Evolutionary conservation across 2,888 invertebrate genomes (phyloP).

Genomic region (Lasioglossum morio): DNA sequence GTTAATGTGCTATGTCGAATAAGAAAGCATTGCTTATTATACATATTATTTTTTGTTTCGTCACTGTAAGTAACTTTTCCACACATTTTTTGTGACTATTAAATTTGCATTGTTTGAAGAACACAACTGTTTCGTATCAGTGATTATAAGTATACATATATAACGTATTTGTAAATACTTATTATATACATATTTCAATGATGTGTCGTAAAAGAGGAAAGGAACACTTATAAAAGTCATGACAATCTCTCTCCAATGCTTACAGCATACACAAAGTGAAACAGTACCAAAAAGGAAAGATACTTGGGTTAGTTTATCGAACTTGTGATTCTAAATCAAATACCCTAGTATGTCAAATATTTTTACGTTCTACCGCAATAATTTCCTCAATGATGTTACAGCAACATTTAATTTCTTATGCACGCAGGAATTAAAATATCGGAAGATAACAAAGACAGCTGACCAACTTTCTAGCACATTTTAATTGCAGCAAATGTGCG

Average conservation of each 20-base stretch:
- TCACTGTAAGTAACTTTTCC: slow-evolving; percentile 61
- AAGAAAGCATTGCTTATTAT: slow-evolving; percentile 65
- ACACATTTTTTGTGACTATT: slow-evolving; percentile 51
- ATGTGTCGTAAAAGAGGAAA: slow-evolving; percentile 19
- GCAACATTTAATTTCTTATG: slow-evolving; percentile 55
- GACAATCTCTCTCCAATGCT: slow-evolving; percentile 69
- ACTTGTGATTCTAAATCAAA: slow-evolving; percentile 43
- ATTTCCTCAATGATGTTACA: slow-evolving; percentile 45
- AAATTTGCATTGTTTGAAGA: slow-evolving; percentile 45
- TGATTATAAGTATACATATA: slow-evolving; percentile 17
- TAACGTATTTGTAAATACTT: slow-evolving; percentile 38
- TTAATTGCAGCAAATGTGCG: slow-evolving; percentile 62
- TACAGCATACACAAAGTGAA: slow-evolving; percentile 58
- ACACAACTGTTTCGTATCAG: slow-evolving; percentile 40
- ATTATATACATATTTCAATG: slow-evolving; percentile 34
- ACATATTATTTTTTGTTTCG: slow-evolving; percentile 58
- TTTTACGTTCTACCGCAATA: slow-evolving; percentile 41
- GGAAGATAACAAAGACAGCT: slow-evolving; percentile 59
- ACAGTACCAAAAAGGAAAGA: slow-evolving; percentile 53
- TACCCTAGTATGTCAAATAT: slow-evolving; percentile 42
- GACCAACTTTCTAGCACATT: slow-evolving; percentile 62
- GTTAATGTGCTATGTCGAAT: slow-evolving; percentile 63
- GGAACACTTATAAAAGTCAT: slow-evolving; percentile 45
- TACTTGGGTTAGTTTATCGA: slow-evolving; percentile 53
- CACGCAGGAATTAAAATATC: slow-evolving; percentile 57